Conservation (phyloP, 2,113 vertebrate genomes). For the Sciurus niger region DNA sequence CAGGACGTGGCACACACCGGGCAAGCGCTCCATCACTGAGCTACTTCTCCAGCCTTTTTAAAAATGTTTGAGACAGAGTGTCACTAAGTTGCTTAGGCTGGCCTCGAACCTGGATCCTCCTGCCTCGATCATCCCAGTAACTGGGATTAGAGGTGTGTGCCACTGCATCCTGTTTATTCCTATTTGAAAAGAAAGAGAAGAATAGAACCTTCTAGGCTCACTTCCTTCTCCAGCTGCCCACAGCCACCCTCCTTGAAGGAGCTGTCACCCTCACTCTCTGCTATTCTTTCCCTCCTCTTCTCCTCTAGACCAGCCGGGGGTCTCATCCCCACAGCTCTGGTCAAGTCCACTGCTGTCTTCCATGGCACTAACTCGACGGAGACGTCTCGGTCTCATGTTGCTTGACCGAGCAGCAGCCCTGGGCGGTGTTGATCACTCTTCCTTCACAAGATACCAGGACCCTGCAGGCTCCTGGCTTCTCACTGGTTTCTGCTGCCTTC, state of each 20-base stretch:
- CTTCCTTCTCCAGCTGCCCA: background rate
- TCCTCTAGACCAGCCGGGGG: background rate
- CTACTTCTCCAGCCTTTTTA: background rate
- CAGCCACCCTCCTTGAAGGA: background rate
- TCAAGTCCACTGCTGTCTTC: background rate
- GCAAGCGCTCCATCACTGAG: background rate
- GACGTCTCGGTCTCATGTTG: background rate
- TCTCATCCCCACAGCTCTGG: background rate
- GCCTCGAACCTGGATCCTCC: background rate
- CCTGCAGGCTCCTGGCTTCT: background rate
- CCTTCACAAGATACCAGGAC: background rate
- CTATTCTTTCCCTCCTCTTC: background rate
- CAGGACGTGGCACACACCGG: background rate
- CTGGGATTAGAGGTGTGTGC: background rate
- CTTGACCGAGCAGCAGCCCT: background rate
- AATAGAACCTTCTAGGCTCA: background rate
- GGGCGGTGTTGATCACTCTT: background rate
- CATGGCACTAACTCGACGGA: background rate
- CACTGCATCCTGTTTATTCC: background rate
- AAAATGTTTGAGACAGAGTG: background rate
- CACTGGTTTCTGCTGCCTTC: background rate
- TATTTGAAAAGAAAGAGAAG: background rate
- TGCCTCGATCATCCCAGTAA: background rate
- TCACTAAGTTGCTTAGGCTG: background rate
- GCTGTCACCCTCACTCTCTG: background rate